Percentiles rank a stretch among this genome's conserved stretches.
These are phyloP conservation scores for Brachyrhaphis roseni DNA, from an alignment of 2,797 vertebrate species.

Conservation along the genomic window DNA sequence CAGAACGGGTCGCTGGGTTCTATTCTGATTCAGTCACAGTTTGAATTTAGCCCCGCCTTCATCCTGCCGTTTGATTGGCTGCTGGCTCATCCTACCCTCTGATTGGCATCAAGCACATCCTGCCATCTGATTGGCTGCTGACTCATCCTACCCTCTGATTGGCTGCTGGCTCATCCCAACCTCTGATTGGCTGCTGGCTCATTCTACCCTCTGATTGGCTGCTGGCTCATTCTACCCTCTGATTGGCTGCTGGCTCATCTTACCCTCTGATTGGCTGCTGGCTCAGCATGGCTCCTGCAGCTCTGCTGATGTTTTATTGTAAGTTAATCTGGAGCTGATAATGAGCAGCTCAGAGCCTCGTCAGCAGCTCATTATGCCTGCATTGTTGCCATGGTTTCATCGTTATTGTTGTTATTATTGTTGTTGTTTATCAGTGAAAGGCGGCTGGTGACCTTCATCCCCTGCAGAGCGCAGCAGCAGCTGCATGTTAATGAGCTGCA, in stretches of 20 bases:
- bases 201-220: too few relatives aligned
- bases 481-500: slow-evolving; percentile 38
- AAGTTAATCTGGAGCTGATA: slow-evolving; percentile 8
- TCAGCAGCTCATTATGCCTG: not conserved
- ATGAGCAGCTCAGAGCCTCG: not conserved
- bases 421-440: slow-evolving; percentile 27
- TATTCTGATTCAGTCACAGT: not conserved
- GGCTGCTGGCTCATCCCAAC: too few relatives aligned
- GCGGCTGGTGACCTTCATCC: slow-evolving; percentile 43
- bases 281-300: not conserved
- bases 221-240: too few relatives aligned
- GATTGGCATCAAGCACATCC: too few relatives aligned
- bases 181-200: too few relatives aligned
- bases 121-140: too few relatives aligned
- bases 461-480: slow-evolving; percentile 31
- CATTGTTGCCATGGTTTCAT: not conserved
- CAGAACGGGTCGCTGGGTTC: not conserved
- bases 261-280: too few relatives aligned
- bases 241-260: too few relatives aligned
- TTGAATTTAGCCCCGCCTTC: not conserved
- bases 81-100: too few relatives aligned
- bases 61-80: not conserved
- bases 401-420: not conserved
- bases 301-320: slow-evolving; percentile 1
- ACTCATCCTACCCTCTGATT: too few relatives aligned